Percentiles rank a stretch among this genome's conserved stretches.
These are phyloP conservation scores for Platycheirus albimanus DNA, from an alignment of 2,888 invertebrate species.

Conservation along the genomic window DNA sequence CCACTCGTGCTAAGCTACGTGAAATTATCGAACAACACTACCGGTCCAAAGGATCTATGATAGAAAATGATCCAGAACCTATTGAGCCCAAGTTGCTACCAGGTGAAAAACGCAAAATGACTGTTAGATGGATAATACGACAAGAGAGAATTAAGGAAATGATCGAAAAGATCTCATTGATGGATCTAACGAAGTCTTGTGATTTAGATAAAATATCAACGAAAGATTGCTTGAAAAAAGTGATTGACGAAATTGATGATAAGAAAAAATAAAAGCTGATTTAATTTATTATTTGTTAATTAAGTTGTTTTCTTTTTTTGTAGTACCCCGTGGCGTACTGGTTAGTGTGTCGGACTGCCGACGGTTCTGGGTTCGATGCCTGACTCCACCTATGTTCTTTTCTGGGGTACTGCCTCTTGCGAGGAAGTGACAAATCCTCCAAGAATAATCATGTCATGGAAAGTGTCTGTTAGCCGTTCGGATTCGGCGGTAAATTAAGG, in stretches of 20 bases:
- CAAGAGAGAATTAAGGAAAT: constrained; percentile 83
- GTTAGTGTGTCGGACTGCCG: too few species aligned
- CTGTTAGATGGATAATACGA: constrained; percentile 80
- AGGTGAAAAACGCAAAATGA: constrained; percentile 74
- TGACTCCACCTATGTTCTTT: too few species aligned
- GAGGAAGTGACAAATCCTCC: too few species aligned
- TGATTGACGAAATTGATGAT: constrained; percentile 83
- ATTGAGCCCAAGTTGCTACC: constrained; percentile 70
- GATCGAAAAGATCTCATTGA: constrained; percentile 82
- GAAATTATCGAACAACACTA: constrained; percentile 80
- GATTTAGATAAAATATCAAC: constrained; percentile 83
- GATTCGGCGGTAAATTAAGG: too few species aligned
- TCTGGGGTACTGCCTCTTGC: too few species aligned
- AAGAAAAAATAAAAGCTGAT: constrained; percentile 73
- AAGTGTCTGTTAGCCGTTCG: too few species aligned
- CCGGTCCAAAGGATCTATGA: constrained; percentile 79
- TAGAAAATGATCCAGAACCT: constrained; percentile 76
- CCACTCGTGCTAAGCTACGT: constrained; percentile 80
- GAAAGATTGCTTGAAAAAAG: constrained; percentile 83
- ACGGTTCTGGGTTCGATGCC: too few species aligned
- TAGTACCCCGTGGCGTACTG: too few species aligned
- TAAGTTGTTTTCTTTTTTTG: too few species aligned
- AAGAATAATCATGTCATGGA: too few species aligned
- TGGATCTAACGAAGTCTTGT: constrained; percentile 83
- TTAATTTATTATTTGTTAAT: neutral